These are phyloP conservation scores for Thripadectes ignobilis DNA, from an alignment of 2,797 vertebrate genomes.

Conservation along the genomic window DNA sequence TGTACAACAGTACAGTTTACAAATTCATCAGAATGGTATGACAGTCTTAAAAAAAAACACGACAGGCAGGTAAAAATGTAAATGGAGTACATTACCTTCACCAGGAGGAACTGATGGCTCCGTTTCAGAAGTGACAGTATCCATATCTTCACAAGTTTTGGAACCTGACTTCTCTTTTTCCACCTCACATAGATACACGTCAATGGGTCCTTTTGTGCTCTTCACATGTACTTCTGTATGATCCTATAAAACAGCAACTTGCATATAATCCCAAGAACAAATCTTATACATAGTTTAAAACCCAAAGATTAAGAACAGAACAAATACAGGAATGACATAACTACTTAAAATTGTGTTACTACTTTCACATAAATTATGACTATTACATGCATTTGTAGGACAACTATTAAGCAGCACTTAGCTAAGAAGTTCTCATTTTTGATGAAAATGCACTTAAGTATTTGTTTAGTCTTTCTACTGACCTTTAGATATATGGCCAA, in stretches of 20 bases:
- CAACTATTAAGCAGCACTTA: neutral
- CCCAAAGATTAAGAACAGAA: neutral
- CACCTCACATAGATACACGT: constrained; percentile 83
- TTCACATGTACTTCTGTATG: constrained; percentile 87
- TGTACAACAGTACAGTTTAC: neutral
- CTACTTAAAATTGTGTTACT: neutral
- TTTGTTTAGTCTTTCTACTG: neutral
- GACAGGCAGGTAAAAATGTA: neutral
- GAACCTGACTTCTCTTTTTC: constrained; percentile 36
- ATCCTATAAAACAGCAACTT: constrained; percentile 76
- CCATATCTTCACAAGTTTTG: neutral
- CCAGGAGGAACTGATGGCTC: neutral
- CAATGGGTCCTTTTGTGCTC: constrained; percentile 85
- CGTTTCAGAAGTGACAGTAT: neutral
- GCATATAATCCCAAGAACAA: neutral
- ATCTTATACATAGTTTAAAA: neutral
- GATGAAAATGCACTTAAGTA: neutral
- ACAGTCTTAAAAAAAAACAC: neutral
- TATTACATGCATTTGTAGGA: neutral
- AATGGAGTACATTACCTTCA: constrained; percentile 33
- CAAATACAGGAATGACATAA: fast-evolving
- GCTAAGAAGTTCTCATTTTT: neutral
- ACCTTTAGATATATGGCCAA: neutral
- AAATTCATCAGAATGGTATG: neutral
- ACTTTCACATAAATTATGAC: neutral